phyloP scores from a whole-genome alignment of 2,888 invertebrate genomes.

The Balanococcus diminutus region DNA sequence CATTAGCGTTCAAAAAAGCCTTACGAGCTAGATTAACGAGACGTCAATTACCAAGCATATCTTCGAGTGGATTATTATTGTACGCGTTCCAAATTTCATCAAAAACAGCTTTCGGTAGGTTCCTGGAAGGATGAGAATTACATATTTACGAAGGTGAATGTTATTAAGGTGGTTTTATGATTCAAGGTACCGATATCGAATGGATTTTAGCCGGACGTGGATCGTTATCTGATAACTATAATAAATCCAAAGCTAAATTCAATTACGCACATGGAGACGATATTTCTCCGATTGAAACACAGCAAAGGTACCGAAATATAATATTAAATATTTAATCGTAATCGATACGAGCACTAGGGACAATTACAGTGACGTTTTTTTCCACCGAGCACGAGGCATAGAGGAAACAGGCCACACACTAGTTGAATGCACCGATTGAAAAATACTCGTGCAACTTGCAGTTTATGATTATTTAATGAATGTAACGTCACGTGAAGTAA shows the following conservation, averaged over 20 bases:
- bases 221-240: conserved; percentile 67
- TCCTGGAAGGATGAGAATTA: neutral
- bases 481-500: too few relatives aligned
- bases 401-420: neutral
- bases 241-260: conserved; percentile 57
- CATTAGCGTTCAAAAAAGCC: conserved; percentile 63
- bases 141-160: too few relatives aligned
- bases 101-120: conserved; percentile 56
- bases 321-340: neutral
- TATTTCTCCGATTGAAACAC: conserved; percentile 6
- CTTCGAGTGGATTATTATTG: conserved; percentile 74
- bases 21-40: conserved; percentile 77
- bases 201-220: conserved; percentile 75
- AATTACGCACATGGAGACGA: conserved; percentile 40
- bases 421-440: neutral
- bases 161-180: neutral
- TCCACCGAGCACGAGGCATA: neutral
- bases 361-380: neutral
- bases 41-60: conserved; percentile 74
- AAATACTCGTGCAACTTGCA: neutral
- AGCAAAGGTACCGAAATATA: neutral
- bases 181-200: conserved; percentile 72
- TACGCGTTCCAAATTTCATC: conserved; percentile 73
- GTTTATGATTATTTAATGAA: neutral
- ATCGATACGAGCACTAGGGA: neutral